Base-by-base conservation (phyloP, 2,888 invertebrate species). In the Ecliptopera silaceata region DNA sequence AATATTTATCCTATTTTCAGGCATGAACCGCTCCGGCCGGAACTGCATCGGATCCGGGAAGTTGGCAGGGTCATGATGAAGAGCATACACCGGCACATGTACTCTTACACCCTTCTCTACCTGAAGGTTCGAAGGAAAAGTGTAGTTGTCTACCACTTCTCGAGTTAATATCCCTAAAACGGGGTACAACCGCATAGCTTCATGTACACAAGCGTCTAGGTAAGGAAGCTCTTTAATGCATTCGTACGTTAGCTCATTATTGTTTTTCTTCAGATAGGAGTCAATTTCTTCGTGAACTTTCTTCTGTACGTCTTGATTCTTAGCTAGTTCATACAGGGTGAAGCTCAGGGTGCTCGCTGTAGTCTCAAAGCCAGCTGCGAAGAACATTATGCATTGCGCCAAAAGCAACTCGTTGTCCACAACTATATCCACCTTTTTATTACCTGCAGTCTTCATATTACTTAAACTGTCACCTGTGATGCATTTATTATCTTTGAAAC, bases 311-410 rank as follows among this genome's bases (percentile, higher is more conserved):
- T 73, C 62, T 13, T 68, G 68, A 17, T 76, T 53, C 60, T 80
- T 83, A 0, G 85, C 80, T 8, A 85, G 57, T 42, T 85, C 82
- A 22, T 64, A 83, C 15, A 85, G 52, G 0, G 74, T 67, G 29
- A 66, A 77, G 20, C 70, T 68, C 11, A 73, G 47, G 0, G 80
- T 78, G 0, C 72, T 72, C 0, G 84, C 70, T 2, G 84, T 79
- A 0, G 84, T 84, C 13, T 85, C 85, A 42, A 71, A 85, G 0
- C 85, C 85, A 17, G 82, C 84, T 0, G 71, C 73, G 29, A 84
- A 85, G 50, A 94, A 93, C 0, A 92, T 70, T 26, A 92, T 83
- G 2, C 92, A 89, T 54, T 94, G 93, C 0, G 93, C 87, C 0
- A 89, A 82, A 4, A 93, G 63, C 32, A 93, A 70, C 2, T 90